Conservation (phyloP, 2,888 invertebrate genomes). For the Glyphotaelius pellucidus region DNA sequence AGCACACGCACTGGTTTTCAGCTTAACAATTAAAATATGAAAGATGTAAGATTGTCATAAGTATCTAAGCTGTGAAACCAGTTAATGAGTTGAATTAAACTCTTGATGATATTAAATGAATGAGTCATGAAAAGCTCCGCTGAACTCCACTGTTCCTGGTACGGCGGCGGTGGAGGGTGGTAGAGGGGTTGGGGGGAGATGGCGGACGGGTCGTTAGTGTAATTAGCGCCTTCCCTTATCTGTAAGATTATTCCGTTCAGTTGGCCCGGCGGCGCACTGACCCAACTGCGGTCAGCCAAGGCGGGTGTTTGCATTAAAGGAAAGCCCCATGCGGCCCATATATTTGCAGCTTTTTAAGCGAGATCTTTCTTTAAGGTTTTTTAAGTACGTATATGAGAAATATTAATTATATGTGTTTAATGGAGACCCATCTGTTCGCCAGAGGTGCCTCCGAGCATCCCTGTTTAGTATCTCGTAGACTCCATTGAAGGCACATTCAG, state of each 20-base stretch:
- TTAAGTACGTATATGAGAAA: neutral
- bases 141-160: neutral
- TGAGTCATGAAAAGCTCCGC: neutral
- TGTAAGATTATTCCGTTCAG: slow-evolving; percentile 21
- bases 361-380: neutral
- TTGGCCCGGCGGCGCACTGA: neutral
- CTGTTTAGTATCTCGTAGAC: too few relatives aligned
- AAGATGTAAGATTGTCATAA: neutral
- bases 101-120: neutral
- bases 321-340: neutral
- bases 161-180: neutral
- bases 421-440: too few relatives aligned
- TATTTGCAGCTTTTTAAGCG: neutral
- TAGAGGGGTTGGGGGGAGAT: neutral
- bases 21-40: neutral
- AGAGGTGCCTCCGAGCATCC: too few relatives aligned
- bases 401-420: neutral
- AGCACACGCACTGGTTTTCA: too few relatives aligned
- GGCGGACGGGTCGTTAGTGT: neutral
- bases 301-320: neutral
- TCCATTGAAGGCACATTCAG: too few relatives aligned
- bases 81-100: slow-evolving; percentile 11
- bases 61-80: neutral
- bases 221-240: slow-evolving; percentile 24
- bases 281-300: slow-evolving; percentile 2